phyloP scores from a whole-genome alignment of 2,113 vertebrate genomes.

The Nothoprocta perdicaria region DNA sequence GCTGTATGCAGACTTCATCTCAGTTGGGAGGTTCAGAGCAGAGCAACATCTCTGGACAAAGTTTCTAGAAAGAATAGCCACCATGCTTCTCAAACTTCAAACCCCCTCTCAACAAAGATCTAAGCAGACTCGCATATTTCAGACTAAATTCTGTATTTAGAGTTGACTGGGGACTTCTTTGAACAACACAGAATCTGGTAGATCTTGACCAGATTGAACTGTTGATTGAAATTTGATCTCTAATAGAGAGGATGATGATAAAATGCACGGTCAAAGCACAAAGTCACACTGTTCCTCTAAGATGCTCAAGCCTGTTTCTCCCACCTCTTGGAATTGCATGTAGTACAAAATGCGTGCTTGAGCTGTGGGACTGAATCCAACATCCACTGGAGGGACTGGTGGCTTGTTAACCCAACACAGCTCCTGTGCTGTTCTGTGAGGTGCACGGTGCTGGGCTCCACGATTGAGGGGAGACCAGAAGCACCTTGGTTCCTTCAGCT shows the following conservation, averaged over 20 bases:
- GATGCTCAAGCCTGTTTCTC: neutral
- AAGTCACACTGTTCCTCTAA: neutral
- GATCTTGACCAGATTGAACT: neutral
- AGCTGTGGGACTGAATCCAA: neutral
- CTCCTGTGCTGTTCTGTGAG: neutral
- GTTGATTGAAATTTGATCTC: neutral
- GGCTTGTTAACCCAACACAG: neutral
- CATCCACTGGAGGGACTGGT: neutral
- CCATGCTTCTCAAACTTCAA: neutral
- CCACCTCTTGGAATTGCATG: neutral
- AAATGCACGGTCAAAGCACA: neutral
- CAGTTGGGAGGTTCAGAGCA: neutral
- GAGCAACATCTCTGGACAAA: neutral
- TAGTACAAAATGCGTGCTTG: neutral
- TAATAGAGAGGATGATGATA: too few species aligned
- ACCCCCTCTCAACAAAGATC: neutral
- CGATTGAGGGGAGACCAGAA: neutral
- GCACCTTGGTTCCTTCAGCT: neutral
- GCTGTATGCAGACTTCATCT: neutral
- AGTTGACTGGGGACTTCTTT: neutral
- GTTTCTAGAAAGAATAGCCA: neutral
- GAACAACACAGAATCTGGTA: neutral
- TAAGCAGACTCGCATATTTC: neutral
- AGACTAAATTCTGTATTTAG: neutral
- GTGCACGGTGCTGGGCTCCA: fast-evolving